These are phyloP conservation scores for Cheilinus undulatus DNA, from an alignment of 2,113 vertebrate species.

Conservation along the genomic window DNA sequence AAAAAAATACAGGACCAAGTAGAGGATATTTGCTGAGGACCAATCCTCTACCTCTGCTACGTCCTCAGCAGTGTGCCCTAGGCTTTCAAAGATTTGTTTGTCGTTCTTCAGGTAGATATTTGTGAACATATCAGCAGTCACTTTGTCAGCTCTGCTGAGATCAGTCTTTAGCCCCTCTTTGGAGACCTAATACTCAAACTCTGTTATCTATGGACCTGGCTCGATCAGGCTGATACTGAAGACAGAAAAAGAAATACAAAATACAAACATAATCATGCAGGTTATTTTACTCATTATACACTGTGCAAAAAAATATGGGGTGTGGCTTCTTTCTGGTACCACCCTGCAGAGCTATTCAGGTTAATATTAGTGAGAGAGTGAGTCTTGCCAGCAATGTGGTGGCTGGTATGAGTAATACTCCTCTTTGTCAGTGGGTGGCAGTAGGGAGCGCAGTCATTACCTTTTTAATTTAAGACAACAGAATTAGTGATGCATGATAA, in stretches of 20 bases:
- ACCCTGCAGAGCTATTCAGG: too few relatives aligned
- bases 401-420: too few relatives aligned
- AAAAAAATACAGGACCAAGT: too few relatives aligned
- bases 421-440: too few relatives aligned
- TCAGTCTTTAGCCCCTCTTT: conserved; percentile 88
- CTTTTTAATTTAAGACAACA: too few relatives aligned
- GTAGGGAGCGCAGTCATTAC: too few relatives aligned
- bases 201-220: conserved; percentile 87
- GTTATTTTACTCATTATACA: neutral
- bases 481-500: too few relatives aligned
- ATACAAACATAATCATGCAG: too few relatives aligned
- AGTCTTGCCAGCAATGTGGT: too few relatives aligned
- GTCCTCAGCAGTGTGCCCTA: conserved; percentile 87
- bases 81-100: conserved; percentile 86
- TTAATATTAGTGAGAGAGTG: too few relatives aligned
- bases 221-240: conserved; percentile 87
- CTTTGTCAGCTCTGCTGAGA: conserved; percentile 85
- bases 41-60: conserved; percentile 84
- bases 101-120: conserved; percentile 89
- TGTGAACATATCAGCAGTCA: conserved; percentile 89
- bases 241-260: conserved; percentile 2
- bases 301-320: too few relatives aligned
- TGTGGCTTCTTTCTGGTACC: too few relatives aligned
- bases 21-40: neutral
- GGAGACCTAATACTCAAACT: conserved; percentile 89